These are phyloP conservation scores for Rhogogaster chlorosoma DNA, from an alignment of 2,888 invertebrate species.

Conservation along the genomic window DNA sequence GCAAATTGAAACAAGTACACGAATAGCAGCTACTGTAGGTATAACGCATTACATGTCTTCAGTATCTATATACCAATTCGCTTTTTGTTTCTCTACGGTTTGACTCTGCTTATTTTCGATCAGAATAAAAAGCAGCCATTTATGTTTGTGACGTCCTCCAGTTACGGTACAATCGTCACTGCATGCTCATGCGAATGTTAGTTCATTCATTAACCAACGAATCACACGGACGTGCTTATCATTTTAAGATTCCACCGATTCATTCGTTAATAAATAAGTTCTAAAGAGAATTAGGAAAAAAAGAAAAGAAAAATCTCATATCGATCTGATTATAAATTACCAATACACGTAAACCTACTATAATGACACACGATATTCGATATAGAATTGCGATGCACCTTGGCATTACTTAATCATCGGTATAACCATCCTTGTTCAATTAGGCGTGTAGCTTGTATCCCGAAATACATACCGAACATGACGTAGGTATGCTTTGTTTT, in stretches of 20 bases:
- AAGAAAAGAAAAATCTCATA: not conserved
- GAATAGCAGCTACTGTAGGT: not conserved
- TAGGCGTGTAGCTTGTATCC: not conserved
- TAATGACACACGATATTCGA: not conserved
- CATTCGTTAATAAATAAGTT: not conserved
- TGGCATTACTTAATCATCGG: not conserved
- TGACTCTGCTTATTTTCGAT: not conserved
- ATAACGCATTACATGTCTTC: not conserved
- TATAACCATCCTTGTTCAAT: not conserved
- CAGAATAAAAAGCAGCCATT: not conserved
- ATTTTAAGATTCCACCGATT: not conserved
- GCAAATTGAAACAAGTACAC: not conserved
- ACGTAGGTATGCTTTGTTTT: slow-evolving; percentile 4
- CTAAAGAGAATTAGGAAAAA: not conserved
- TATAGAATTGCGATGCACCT: not conserved
- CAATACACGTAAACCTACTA: not conserved
- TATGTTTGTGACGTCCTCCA: not conserved
- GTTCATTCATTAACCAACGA: slow-evolving; percentile 9
- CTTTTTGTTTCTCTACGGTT: not conserved
- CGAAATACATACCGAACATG: slow-evolving; percentile 4
- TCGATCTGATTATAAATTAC: not conserved
- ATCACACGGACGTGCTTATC: not conserved
- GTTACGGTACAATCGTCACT: not conserved
- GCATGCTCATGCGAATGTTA: not conserved
- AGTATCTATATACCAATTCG: not conserved